These are phyloP conservation scores for Lutjanus campechanus DNA, from an alignment of 2,797 vertebrate species.

Conservation along the genomic window DNA sequence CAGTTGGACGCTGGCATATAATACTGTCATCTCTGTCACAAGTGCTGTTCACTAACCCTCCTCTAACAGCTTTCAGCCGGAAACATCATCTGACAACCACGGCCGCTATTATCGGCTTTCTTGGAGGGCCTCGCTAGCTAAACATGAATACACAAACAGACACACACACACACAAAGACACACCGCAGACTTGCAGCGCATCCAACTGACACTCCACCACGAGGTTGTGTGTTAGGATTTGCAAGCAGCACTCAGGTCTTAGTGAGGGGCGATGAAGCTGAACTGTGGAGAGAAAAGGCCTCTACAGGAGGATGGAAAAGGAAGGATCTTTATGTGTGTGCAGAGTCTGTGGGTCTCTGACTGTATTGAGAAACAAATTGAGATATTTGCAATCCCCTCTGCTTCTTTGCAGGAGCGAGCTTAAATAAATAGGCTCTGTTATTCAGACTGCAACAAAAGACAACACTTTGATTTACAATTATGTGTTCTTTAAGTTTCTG, in stretches of 20 bases:
- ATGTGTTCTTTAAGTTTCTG: no score
- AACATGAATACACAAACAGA: slow-evolving; percentile 59
- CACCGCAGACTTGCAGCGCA: slow-evolving; percentile 31
- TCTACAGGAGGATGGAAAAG: not conserved
- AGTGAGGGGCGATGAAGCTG: slow-evolving; percentile 17
- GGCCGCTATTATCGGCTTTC: slow-evolving; percentile 72
- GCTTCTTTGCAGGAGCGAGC: not conserved
- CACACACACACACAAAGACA: slow-evolving; percentile 24
- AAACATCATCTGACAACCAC: slow-evolving; percentile 83
- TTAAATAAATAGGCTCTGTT: slow-evolving; percentile 4
- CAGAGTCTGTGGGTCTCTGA: no score
- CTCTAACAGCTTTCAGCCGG: slow-evolving; percentile 76
- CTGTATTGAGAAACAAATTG: not conserved
- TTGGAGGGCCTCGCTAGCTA: slow-evolving; percentile 52
- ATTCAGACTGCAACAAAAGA: not conserved
- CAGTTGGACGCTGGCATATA: slow-evolving; percentile 68
- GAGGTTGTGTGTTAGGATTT: slow-evolving; percentile 12
- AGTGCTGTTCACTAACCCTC: slow-evolving; percentile 59
- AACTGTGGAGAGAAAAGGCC: not conserved
- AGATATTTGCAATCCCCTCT: not conserved
- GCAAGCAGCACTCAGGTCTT: slow-evolving; percentile 14
- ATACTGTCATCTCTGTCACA: slow-evolving; percentile 70
- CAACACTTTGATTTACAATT: no score
- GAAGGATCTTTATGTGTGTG: not conserved
- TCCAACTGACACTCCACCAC: slow-evolving; percentile 20